phyloP scores from a whole-genome alignment of 2,888 invertebrate genomes.

The Leptinotarsa tumamoca region DNA sequence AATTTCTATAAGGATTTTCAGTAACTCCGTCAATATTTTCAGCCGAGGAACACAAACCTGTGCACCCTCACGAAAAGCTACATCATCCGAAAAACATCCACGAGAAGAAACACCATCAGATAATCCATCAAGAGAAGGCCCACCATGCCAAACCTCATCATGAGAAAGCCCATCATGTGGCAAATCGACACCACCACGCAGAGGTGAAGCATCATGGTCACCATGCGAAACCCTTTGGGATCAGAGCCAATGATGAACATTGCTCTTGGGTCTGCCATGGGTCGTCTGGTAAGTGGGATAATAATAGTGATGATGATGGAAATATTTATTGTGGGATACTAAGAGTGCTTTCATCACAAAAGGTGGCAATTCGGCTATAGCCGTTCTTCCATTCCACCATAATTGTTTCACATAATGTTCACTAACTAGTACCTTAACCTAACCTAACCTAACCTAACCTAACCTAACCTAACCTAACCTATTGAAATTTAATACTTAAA shows the following conservation, averaged over 20 bases:
- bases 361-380: too few species aligned
- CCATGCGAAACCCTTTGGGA: not conserved
- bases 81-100: not conserved
- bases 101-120: not conserved
- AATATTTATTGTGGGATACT: too few species aligned
- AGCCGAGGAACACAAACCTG: conserved; percentile 3
- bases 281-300: not conserved
- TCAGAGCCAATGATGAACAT: not conserved
- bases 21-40: not conserved
- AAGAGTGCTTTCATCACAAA: too few species aligned
- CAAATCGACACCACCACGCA: not conserved
- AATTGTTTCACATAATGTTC: too few species aligned
- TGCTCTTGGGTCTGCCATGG: not conserved
- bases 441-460: too few species aligned
- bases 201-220: not conserved
- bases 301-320: too few species aligned
- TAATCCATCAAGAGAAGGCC: not conserved
- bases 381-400: too few species aligned
- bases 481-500: too few species aligned
- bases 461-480: too few species aligned
- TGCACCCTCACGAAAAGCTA: not conserved
- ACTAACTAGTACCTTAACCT: too few species aligned
- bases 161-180: conserved; percentile 1
- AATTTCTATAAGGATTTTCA: not conserved
- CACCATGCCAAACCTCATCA: not conserved